Base-by-base conservation (phyloP, 53 echinoderm and acorn worm species). In the Paracentrotus lividus region DNA sequence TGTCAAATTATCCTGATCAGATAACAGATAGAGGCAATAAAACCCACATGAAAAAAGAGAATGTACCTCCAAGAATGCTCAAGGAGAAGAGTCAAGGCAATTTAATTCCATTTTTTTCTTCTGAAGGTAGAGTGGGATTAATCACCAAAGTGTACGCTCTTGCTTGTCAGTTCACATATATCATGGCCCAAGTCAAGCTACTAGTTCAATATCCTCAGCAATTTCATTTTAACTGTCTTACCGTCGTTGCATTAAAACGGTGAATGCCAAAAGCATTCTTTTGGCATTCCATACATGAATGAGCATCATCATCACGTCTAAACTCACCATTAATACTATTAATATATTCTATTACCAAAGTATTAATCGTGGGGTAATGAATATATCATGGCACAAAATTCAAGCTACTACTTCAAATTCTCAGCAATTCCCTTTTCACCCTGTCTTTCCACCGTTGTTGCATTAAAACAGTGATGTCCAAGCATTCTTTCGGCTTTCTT, bases 101-200 rank as follows among this genome's bases (percentile, higher is more conserved):
- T 72, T 72, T 40, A 16, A 72, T 72, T 10, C 40, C 72, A 72
- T 72, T n/a, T n/a, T n/a, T n/a, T n/a, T n/a, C n/a, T n/a, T 72
- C 72, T 36, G 38, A 21, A 72, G 72, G 72, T 36, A 72, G 1
- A 72, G 72, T 36, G 2, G 72, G 72, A 72, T 72, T 72, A 72
- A 72, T 72, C 72, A 72, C 40, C 40, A 40, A 40, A 40, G 72
- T 72, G 72, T 72, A 40, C 4, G 72, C 40, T 72, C 36, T 15
- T 40, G 72, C 72, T 72, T 72, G 72, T 72, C 72, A 72, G 38
- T 16, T 72, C 38, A 72, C 72, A 72, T 72, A 72, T 72, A 72
- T 72, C 72, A 72, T 16, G 18, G 72, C 72, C 72, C 5, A 34
- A 40, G 6, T 40, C 72, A 5, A 7, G 12, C 6, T 12, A 72